These are phyloP conservation scores for Papilio aristodemus DNA, from an alignment of 1,140 invertebrate genomes.

Conservation along the genomic window DNA sequence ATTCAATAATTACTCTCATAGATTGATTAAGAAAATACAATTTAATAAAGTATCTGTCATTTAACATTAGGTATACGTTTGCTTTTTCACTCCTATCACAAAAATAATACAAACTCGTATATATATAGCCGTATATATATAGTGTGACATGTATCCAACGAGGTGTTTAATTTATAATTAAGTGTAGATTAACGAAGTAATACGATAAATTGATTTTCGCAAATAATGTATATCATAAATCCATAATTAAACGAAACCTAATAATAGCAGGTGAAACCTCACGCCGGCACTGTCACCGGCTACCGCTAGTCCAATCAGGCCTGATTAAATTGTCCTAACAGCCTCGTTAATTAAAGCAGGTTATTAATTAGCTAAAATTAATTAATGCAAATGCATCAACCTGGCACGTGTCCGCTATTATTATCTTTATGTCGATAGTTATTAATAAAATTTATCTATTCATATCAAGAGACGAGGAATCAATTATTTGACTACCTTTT, in stretches of 20 bases:
- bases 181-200: conserved; percentile 22
- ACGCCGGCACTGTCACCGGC: conserved; percentile 49
- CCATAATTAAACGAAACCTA: conserved; percentile 45
- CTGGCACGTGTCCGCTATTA: conserved; percentile 35
- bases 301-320: conserved; percentile 55
- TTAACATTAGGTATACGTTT: too few species aligned
- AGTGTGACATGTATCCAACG: not conserved
- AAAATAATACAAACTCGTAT: too few species aligned
- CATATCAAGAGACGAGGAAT: too few species aligned
- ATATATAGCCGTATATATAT: not conserved
- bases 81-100: too few species aligned
- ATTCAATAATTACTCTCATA: too few species aligned
- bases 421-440: conserved; percentile 15
- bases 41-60: too few species aligned
- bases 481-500: too few species aligned
- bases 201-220: conserved; percentile 20
- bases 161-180: conserved; percentile 16
- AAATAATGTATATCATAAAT: conserved; percentile 30
- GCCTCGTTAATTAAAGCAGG: conserved; percentile 67
- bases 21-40: too few species aligned
- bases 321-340: conserved; percentile 75
- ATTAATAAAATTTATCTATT: too few species aligned
- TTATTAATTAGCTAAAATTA: conserved; percentile 74
- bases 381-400: conserved; percentile 61
- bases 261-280: conserved; percentile 54